Percentiles rank a stretch among this genome's conserved stretches.
phyloP scores from a whole-genome alignment of 2,113 vertebrate genomes.

The Castor canadensis region DNA sequence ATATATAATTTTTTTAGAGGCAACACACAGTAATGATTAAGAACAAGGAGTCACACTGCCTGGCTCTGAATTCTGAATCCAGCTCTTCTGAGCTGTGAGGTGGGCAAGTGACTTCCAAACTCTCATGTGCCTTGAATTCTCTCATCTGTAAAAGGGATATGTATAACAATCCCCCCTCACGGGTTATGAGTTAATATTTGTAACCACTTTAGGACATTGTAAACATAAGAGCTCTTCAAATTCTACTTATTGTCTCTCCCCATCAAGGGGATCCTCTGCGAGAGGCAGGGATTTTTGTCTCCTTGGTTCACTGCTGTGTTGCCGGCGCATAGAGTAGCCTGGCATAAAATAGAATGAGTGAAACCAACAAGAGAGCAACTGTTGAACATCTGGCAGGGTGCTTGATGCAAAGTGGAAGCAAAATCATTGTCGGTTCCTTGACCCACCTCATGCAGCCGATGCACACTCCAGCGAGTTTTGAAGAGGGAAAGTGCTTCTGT shows the following conservation, averaged over 20 bases:
- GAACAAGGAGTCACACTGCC: background rate
- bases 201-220: background rate
- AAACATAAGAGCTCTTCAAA: background rate
- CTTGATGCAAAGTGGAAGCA: background rate
- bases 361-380: constrained; percentile 39
- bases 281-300: background rate
- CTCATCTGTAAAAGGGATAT: background rate
- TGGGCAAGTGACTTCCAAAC: background rate
- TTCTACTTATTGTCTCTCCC: background rate
- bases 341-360: constrained; percentile 39
- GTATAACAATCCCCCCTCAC: background rate
- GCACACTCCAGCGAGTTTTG: background rate
- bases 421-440: constrained; percentile 19
- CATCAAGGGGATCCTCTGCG: background rate
- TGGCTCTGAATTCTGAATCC: background rate
- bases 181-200: background rate
- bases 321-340: background rate
- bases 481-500: background rate
- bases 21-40: background rate
- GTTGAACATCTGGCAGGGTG: background rate
- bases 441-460: background rate
- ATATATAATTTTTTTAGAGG: background rate
- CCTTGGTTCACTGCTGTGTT: background rate
- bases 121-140: background rate
- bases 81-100: background rate